Evolutionary conservation across 1,140 invertebrate species (phyloP).

Genomic region (Neocloeon triangulifer): DNA sequence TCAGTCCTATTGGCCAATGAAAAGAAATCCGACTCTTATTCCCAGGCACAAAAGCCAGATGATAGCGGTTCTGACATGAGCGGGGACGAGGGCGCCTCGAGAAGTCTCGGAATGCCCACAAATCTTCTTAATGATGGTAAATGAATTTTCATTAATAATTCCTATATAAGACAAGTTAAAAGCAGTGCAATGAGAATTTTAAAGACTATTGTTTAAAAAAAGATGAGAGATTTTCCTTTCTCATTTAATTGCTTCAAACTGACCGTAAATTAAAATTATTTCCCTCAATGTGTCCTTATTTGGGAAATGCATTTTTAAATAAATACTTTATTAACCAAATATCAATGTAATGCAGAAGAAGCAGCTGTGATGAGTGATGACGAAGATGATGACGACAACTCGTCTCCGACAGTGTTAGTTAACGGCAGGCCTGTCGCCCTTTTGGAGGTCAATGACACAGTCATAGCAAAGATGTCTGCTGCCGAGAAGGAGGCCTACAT

Average conservation of each 20-base stretch:
- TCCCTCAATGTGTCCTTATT: no score
- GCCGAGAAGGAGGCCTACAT: slow-evolving; percentile 87
- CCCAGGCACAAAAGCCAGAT: no score
- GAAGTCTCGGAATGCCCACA: not conserved
- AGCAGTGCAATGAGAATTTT: no score
- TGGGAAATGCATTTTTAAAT: slow-evolving; percentile 2
- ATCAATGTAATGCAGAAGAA: slow-evolving; percentile 26
- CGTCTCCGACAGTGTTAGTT: slow-evolving; percentile 59
- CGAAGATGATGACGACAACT: slow-evolving; percentile 52
- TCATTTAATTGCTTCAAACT: no score
- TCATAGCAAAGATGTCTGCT: slow-evolving; percentile 78
- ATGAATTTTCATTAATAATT: no score
- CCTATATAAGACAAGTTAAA: no score
- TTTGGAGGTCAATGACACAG: slow-evolving; percentile 55
- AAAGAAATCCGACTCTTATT: slow-evolving; percentile 37
- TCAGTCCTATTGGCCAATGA: slow-evolving; percentile 73
- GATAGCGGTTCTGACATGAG: slow-evolving; percentile 51
- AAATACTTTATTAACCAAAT: slow-evolving; percentile 3
- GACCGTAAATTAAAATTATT: no score
- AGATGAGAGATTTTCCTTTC: no score
- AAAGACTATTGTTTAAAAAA: no score
- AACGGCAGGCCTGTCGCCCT: slow-evolving; percentile 55
- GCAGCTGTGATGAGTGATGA: slow-evolving; percentile 35
- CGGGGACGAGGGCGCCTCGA: slow-evolving; percentile 35
- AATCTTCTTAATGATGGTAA: slow-evolving; percentile 6